A percentile compares a stretch with the other conserved stretches of the same genome.
phyloP scores from a whole-genome alignment of 2,113 vertebrate species.

The Hymenochirus boettgeri region DNA sequence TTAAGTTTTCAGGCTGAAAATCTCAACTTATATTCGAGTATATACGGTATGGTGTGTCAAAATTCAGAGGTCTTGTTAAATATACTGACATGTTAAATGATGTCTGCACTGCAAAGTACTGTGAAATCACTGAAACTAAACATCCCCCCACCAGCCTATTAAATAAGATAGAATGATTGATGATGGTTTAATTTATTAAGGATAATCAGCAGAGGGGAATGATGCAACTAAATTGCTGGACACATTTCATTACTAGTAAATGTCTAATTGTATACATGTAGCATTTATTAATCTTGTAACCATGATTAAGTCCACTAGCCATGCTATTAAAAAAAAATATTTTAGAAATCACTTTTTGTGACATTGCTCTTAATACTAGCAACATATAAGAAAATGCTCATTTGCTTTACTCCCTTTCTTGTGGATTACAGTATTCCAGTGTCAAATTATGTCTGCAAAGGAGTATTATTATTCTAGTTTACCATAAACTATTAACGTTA shows the following conservation, averaged over 20 bases:
- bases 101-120: background rate
- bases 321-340: background rate
- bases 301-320: constrained; percentile 12
- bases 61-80: too few relatives aligned
- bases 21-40: too few relatives aligned
- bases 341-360: too few relatives aligned
- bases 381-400: too few relatives aligned
- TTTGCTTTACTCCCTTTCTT: too few relatives aligned
- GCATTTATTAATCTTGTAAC: constrained; percentile 20
- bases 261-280: constrained; percentile 32
- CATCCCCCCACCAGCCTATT: constrained; percentile 7
- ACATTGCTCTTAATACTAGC: too few relatives aligned
- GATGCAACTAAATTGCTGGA: constrained; percentile 23
- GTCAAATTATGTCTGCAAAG: too few relatives aligned
- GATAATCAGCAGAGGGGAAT: constrained; percentile 11
- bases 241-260: constrained; percentile 18
- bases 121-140: background rate
- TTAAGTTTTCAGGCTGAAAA: too few relatives aligned
- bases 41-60: too few relatives aligned
- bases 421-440: too few relatives aligned
- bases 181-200: constrained; percentile 16
- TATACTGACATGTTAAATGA: background rate
- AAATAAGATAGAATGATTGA: constrained; percentile 26
- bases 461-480: too few relatives aligned
- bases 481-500: too few relatives aligned